phyloP scores from a whole-genome alignment of 2,797 vertebrate genomes.

The Enteromius paludinosus region DNA sequence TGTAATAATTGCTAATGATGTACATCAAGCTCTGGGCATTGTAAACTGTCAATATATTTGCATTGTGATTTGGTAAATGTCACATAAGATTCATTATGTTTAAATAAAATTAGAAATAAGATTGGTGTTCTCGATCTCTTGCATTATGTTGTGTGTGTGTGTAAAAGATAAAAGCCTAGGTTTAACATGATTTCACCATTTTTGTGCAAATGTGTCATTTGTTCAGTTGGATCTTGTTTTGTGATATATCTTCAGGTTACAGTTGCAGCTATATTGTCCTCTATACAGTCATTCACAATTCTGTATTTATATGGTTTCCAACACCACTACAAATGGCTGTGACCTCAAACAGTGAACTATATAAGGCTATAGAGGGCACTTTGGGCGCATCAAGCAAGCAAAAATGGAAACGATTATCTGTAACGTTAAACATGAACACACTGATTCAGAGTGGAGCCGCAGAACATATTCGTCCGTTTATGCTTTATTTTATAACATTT shows the following conservation, averaged over 20 bases:
- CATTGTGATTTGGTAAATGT: constrained; percentile 58
- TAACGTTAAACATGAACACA: background rate
- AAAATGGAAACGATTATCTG: background rate
- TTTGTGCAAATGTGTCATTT: background rate
- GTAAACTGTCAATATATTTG: constrained; percentile 50
- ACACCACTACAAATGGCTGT: background rate
- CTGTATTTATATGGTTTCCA: background rate
- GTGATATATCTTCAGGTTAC: background rate
- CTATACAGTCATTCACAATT: background rate
- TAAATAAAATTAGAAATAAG: constrained; percentile 4
- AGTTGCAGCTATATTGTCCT: too few species aligned
- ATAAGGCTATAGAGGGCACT: background rate
- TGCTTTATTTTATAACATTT: background rate
- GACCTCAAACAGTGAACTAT: background rate
- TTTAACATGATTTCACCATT: background rate
- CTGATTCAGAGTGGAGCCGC: background rate
- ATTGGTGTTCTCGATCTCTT: background rate
- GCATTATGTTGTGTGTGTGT: background rate
- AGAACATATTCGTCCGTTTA: background rate
- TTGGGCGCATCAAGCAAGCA: background rate
- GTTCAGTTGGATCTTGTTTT: background rate
- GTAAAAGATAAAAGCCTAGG: background rate
- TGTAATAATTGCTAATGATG: constrained; percentile 9
- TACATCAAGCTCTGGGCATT: constrained; percentile 46
- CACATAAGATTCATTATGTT: constrained; percentile 53